Evolutionary conservation across 2,888 invertebrate species (phyloP), one percentile per base, ranked within the genome.

Genomic region (Geophilus truncorum): DNA sequence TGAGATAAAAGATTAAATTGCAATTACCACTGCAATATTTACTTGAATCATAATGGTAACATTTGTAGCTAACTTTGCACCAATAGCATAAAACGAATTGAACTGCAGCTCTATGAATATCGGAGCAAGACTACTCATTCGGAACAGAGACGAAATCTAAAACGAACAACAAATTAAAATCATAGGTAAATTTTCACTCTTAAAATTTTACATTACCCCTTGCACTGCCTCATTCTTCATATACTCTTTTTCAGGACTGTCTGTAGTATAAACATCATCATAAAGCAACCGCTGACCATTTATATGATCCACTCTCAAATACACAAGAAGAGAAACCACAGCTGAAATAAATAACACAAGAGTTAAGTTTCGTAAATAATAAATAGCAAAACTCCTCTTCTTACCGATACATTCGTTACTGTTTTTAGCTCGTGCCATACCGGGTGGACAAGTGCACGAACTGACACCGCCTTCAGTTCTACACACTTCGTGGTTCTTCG

Each of bases 81-180:
- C 92, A 82, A 92, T 90, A 12, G 91, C 89, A 85, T 93, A 94
- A 9, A 96, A 91, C 15, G 91, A 91, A 86, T 95, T 95, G 0
- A 96, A 92, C 80, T 91, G 90, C 0, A 93, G 92, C 62, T 93
- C 92, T 86, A 96, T 91, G 86, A 94, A 96, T 84, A 94, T 93
- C 84, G 94, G 93, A 0, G 94, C 94, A 85, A 95, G 94, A 0
- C 94, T 94, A 0, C 96, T 96, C 93, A 95, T 94, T 0, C 94
- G 93, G 91, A 96, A 94, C 0, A 95, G 94, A 0, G 95, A 95
- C 87, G 95, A 94, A 85, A 96, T 91, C 95, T 96, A 86, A 10
- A 86, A 85, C 12, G 28, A 1, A 40, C 25, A 1, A 32, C 12
- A 18, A 75, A 77, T 36, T 40, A 40, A 78, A 25, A 23, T 10